phyloP scores from a whole-genome alignment of 35 echinoderm and acorn worm genomes.

The Apostichopus parvimensis region DNA sequence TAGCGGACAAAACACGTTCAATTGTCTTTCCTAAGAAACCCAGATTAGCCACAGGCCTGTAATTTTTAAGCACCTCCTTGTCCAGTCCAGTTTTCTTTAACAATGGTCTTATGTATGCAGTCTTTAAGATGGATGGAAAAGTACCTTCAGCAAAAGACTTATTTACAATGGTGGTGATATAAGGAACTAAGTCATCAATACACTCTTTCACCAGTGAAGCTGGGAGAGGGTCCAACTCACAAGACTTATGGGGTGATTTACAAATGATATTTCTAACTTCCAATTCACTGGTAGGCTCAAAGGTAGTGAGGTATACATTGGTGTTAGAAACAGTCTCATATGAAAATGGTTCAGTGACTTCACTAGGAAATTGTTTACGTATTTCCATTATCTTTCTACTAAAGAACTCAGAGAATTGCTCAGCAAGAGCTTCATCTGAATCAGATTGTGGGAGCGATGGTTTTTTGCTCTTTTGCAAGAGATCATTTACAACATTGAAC shows the following conservation, averaged over 20 bases:
- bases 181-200: slow-evolving; percentile 48
- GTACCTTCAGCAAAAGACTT: slow-evolving; percentile 51
- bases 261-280: slow-evolving; percentile 47
- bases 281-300: slow-evolving; percentile 45
- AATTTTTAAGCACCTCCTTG: slow-evolving; percentile 27
- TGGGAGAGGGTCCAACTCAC: slow-evolving; percentile 38
- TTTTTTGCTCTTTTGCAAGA: slow-evolving; percentile 43
- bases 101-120: slow-evolving; percentile 53
- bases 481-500: slow-evolving; percentile 40
- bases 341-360: slow-evolving; percentile 12
- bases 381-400: slow-evolving; percentile 17
- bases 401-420: slow-evolving; percentile 35
- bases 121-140: slow-evolving; percentile 43
- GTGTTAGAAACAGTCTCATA: slow-evolving; percentile 4
- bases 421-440: not conserved
- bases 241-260: slow-evolving; percentile 42
- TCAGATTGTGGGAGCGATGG: not conserved
- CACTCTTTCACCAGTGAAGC: slow-evolving; percentile 55
- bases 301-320: not conserved
- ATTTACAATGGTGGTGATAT: slow-evolving; percentile 50
- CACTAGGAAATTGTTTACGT: not conserved
- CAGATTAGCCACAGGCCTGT: no score
- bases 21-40: no score
- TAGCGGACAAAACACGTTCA: no score
- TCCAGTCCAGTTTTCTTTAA: slow-evolving; percentile 64